Evolutionary conservation across 2,888 invertebrate genomes (phyloP).

Genomic region (Thyatira batis): DNA sequence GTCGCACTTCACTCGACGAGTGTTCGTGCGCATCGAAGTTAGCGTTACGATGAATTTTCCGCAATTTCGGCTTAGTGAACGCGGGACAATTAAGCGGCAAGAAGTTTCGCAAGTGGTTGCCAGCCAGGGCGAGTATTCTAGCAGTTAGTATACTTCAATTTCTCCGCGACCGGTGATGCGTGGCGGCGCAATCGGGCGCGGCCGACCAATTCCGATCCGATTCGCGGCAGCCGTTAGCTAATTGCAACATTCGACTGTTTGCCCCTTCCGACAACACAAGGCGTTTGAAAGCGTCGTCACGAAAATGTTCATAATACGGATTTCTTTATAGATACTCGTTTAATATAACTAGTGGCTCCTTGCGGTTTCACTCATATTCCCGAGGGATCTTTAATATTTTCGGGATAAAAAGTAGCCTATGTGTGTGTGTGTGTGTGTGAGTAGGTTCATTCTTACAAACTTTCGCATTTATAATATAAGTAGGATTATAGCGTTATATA

Average conservation of each 20-base stretch:
- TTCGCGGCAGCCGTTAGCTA: constrained; percentile 60
- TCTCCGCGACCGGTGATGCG: constrained; percentile 73
- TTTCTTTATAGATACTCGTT: constrained; percentile 17
- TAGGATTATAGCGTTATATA: constrained; percentile 8
- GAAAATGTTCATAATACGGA: constrained; percentile 33
- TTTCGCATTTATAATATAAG: too few species aligned
- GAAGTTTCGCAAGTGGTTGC: constrained; percentile 74
- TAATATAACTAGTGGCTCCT: constrained; percentile 17
- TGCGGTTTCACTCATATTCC: too few species aligned
- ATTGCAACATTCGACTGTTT: constrained; percentile 64
- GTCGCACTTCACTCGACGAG: constrained; percentile 37
- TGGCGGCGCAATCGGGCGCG: constrained; percentile 77
- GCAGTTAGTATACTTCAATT: constrained; percentile 73
- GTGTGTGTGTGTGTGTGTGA: too few species aligned
- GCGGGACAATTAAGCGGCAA: constrained; percentile 61
- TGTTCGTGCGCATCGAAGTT: constrained; percentile 59
- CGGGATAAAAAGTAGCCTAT: too few species aligned
- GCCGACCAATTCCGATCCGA: constrained; percentile 75
- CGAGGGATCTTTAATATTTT: too few species aligned
- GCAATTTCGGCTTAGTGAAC: constrained; percentile 48
- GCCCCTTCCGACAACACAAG: constrained; percentile 57
- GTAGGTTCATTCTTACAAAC: too few species aligned
- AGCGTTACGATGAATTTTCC: constrained; percentile 54
- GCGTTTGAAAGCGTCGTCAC: constrained; percentile 54
- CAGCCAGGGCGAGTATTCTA: constrained; percentile 55